Base-by-base conservation (phyloP, 2,797 vertebrate genomes). In the Sebastes miniatus region DNA sequence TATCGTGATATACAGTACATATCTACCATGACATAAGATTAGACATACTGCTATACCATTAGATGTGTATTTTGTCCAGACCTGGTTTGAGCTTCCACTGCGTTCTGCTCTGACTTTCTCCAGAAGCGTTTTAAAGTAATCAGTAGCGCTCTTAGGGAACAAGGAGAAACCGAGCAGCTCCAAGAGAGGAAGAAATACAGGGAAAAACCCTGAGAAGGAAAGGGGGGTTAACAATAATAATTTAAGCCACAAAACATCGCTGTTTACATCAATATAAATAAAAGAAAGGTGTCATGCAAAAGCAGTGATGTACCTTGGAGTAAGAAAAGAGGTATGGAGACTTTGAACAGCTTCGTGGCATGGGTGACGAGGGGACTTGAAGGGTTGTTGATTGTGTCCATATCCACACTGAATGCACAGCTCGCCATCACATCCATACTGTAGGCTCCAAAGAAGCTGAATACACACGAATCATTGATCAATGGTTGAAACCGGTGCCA, bases 381-480 rank as follows among this genome's bases (percentile, higher is more conserved):
- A 25, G 93, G 93, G 59, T 96, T 94, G 85, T 85, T 95, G 87
- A 96, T 81, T 11, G 92, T 87, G 71, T 96, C 92, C 0, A 93
- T 56, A 61, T 96, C 91, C 80, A 95, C 87, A 8, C 94, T 89
- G 0, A 96, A 92, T 0, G 81, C 82, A n/a, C 90, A 94, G 77
- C 95, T 94, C 11, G 76, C 87, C 64, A 96, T 72, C 0, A 95
- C 93, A 0, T 96, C 96, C 80, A 97, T 81, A 74, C 80, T 91
- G 85, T 95, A 96, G 0, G 85, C 10, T 24, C 95, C 96, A n/a
- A 97, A 95, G 79, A 94, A n/a, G 0, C 96, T 97, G 83, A 3
- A 52, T 20, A 82, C 2, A 79, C 54, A 88, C 1, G 5, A 2
- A 61, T 25, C 20, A 32, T 7, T 54, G 43, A 57, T 57, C 9